Evolutionary conservation across 2,888 invertebrate species (phyloP).

Genomic region (Zhuqinia jingwanae): DNA sequence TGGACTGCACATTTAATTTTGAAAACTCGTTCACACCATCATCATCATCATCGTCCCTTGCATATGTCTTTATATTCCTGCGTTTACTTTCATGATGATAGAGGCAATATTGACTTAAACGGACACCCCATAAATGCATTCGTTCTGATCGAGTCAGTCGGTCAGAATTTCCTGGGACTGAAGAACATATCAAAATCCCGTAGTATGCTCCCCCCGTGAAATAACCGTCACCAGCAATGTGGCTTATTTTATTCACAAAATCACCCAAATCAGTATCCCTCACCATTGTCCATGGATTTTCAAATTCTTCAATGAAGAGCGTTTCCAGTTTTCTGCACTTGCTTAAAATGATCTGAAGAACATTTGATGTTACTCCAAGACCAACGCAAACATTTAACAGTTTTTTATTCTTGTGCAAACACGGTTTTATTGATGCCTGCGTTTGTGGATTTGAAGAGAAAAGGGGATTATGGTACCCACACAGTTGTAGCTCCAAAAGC

Average conservation of each 20-base stretch:
- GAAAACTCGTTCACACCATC: neutral
- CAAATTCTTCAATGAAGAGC: conserved; percentile 56
- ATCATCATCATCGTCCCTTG: neutral
- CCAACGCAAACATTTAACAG: neutral
- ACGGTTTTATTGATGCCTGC: too few species aligned
- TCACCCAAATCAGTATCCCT: conserved; percentile 13
- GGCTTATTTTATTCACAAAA: neutral
- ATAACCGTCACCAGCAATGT: conserved; percentile 13
- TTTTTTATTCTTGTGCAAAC: neutral
- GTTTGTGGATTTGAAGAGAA: neutral
- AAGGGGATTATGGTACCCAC: conserved; percentile 14
- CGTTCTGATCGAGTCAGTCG: conserved; percentile 24
- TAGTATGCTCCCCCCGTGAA: conserved; percentile 21
- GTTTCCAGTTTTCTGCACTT: conserved; percentile 39
- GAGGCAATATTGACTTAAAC: conserved; percentile 40
- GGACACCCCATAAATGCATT: conserved; percentile 52
- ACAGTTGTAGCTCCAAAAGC: conserved; percentile 50
- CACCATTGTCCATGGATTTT: conserved; percentile 45
- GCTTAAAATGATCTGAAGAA: neutral
- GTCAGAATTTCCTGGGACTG: neutral
- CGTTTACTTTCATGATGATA: neutral
- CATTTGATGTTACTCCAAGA: conserved; percentile 19
- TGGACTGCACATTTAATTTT: neutral
- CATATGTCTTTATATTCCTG: too few species aligned
- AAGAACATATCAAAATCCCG: conserved; percentile 41